phyloP scores from a whole-genome alignment of 2,888 invertebrate genomes.

The Chalcis sispes region DNA sequence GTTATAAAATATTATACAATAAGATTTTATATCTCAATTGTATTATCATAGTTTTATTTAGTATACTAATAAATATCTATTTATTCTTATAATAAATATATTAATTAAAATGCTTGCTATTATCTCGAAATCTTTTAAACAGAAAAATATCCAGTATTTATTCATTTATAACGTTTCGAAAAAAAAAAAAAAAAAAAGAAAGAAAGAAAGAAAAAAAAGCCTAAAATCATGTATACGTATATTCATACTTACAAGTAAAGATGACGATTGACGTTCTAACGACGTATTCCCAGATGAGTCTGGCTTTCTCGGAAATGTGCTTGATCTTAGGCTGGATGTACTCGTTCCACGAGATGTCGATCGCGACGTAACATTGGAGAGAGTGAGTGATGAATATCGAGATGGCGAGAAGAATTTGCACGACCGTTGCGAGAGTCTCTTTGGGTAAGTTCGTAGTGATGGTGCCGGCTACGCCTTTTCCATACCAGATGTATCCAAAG shows the following conservation, averaged over 20 bases:
- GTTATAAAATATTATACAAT: too few species aligned
- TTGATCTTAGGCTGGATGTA: slow-evolving; percentile 81
- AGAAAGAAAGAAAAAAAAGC: too few species aligned
- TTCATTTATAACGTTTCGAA: too few species aligned
- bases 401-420: slow-evolving; percentile 85
- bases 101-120: too few species aligned
- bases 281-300: slow-evolving; percentile 84
- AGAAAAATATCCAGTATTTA: too few species aligned
- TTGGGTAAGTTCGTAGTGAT: slow-evolving; percentile 91
- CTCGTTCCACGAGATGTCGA: slow-evolving; percentile 93
- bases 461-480: slow-evolving; percentile 83
- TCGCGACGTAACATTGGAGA: slow-evolving; percentile 96
- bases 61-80: too few species aligned
- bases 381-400: slow-evolving; percentile 95
- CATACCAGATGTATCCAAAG: slow-evolving; percentile 93
- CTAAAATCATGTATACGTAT: too few species aligned
- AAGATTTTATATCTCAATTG: too few species aligned
- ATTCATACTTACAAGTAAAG: slow-evolving; percentile 91
- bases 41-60: too few species aligned
- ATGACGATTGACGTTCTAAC: slow-evolving; percentile 87
- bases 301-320: slow-evolving; percentile 79
- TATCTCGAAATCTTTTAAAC: too few species aligned
- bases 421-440: slow-evolving; percentile 79
- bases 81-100: too few species aligned
- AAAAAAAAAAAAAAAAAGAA: too few species aligned